Evolutionary conservation across 2,797 vertebrate species (phyloP).

Genomic region (Pseudomugil gertrudae): DNA sequence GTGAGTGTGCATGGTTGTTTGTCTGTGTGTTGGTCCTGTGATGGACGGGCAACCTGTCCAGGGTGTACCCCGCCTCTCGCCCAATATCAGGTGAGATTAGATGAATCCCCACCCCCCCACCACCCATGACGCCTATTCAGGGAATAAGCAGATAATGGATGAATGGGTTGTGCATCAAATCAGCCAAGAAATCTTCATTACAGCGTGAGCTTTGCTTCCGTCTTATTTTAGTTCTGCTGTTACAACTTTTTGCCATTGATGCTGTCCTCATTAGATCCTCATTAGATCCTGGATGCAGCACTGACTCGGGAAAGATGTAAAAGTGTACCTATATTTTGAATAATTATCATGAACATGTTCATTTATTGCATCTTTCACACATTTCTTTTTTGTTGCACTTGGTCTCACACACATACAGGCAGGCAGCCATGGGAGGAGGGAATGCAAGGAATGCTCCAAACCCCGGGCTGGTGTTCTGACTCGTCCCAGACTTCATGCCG

Average conservation of each 20-base stretch:
- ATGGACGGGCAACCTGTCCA: no score
- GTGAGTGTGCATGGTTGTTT: no score
- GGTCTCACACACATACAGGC: constrained; percentile 51
- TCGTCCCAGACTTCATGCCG: constrained; percentile 90
- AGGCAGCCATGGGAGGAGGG: constrained; percentile 78
- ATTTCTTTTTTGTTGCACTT: constrained; percentile 48
- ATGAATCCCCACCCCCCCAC: no score
- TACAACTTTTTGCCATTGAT: constrained; percentile 4
- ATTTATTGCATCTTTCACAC: constrained; percentile 48
- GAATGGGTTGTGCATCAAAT: background rate
- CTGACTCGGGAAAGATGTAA: constrained; percentile 28
- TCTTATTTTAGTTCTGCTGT: constrained; percentile 28
- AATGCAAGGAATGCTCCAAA: constrained; percentile 86
- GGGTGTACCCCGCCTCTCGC: no score
- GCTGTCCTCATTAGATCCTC: constrained; percentile 9
- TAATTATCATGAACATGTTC: constrained; percentile 43
- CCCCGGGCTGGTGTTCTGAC: constrained; percentile 87
- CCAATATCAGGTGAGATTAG: no score
- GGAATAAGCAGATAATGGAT: no score
- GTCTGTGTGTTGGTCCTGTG: no score
- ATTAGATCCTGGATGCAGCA: constrained; percentile 12
- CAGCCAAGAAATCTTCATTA: background rate
- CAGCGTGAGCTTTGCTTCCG: background rate
- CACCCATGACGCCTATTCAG: no score
- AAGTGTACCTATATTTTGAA: constrained; percentile 34